Evolutionary conservation across 1,140 invertebrate genomes (phyloP).

Genomic region (Ceratina australensis): DNA sequence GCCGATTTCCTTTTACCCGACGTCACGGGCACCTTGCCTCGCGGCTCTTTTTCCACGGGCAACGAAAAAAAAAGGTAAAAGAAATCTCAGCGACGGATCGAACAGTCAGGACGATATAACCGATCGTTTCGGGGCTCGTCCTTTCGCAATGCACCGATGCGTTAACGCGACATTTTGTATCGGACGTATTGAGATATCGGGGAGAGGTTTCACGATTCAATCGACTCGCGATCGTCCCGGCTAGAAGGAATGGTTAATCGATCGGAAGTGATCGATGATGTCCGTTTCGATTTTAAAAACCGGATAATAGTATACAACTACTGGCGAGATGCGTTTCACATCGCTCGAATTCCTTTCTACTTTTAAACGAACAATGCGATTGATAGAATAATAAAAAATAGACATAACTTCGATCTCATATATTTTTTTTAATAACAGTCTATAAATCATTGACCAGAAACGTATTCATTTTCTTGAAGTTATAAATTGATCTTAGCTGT

Average conservation of each 20-base stretch:
- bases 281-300: neutral
- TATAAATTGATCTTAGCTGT: too few species aligned
- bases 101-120: neutral
- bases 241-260: slow-evolving; percentile 35
- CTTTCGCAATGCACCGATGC: slow-evolving; percentile 21
- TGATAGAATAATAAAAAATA: too few species aligned
- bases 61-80: neutral
- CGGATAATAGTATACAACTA: too few species aligned
- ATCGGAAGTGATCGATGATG: slow-evolving; percentile 48
- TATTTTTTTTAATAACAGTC: too few species aligned
- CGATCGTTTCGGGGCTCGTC: slow-evolving; percentile 17
- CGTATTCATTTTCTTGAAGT: too few species aligned
- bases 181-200: slow-evolving; percentile 35
- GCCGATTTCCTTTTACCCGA: neutral
- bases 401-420: too few species aligned
- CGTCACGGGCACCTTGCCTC: neutral
- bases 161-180: slow-evolving; percentile 41
- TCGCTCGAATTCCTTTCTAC: too few species aligned
- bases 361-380: too few species aligned
- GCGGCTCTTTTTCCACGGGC: neutral
- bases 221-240: slow-evolving; percentile 1
- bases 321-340: too few species aligned
- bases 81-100: neutral
- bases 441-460: too few species aligned
- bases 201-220: slow-evolving; percentile 11